phyloP scores from a whole-genome alignment of 2,113 vertebrate genomes.

The Salvelinus sp. region DNA sequence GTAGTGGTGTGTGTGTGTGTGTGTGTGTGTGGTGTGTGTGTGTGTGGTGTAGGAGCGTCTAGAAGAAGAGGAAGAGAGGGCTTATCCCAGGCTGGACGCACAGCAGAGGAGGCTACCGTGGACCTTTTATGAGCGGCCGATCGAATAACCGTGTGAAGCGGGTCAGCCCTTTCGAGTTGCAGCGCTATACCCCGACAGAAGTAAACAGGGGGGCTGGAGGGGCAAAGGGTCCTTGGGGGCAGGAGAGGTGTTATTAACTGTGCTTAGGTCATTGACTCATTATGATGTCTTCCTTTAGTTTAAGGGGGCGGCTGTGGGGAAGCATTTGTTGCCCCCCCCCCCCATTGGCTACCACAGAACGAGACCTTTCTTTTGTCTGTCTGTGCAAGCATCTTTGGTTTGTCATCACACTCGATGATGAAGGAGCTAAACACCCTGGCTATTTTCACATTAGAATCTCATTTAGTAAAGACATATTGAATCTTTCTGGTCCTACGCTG shows the following conservation, averaged over 20 bases:
- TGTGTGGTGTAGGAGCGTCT: background rate
- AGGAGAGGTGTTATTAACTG: conserved; percentile 74
- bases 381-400: conserved; percentile 52
- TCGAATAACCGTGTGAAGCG: conserved; percentile 83
- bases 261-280: conserved; percentile 80
- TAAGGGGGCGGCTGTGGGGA: conserved; percentile 30
- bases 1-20: too few relatives aligned
- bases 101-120: conserved; percentile 74
- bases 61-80: conserved; percentile 38
- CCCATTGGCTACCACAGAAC: too few relatives aligned
- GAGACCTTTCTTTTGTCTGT: conserved; percentile 44
- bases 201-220: too few relatives aligned
- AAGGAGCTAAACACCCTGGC: conserved; percentile 40
- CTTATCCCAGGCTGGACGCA: conserved; percentile 63
- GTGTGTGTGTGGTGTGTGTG: too few relatives aligned
- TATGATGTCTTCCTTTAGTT: conserved; percentile 75
- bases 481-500: conserved; percentile 46
- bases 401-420: conserved; percentile 51
- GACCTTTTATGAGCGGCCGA: conserved; percentile 88
- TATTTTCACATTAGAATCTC: conserved; percentile 40
- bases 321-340: too few relatives aligned
- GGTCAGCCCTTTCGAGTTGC: conserved; percentile 77
- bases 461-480: conserved; percentile 44
- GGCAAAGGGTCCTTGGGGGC: conserved; percentile 22
- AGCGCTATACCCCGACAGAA: conserved; percentile 70